A percentile compares a stretch with the other conserved stretches of the same genome.
Conservation (phyloP, 2,888 invertebrate species). For the Tachystola acroxantha region DNA sequence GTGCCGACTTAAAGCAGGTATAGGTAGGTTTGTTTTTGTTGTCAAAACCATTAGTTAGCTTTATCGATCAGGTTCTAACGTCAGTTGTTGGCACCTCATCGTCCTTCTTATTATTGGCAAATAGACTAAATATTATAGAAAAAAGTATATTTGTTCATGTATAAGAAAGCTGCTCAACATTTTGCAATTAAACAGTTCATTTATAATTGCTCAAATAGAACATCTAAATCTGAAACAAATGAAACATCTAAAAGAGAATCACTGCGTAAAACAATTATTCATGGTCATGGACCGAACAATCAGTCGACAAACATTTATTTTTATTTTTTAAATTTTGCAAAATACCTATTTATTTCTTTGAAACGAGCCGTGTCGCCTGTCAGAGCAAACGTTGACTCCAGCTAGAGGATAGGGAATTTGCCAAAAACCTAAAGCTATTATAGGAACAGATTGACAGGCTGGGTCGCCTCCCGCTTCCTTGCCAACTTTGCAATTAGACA, state of each 20-base stretch:
- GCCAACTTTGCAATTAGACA: slow-evolving; percentile 74
- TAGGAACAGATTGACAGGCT: slow-evolving; percentile 64
- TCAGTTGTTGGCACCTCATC: too few relatives aligned
- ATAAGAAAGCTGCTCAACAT: too few relatives aligned
- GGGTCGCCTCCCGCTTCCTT: slow-evolving; percentile 56
- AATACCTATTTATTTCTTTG: slow-evolving; percentile 45
- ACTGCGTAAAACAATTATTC: slow-evolving; percentile 40
- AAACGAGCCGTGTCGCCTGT: slow-evolving; percentile 62
- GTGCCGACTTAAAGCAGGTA: too few relatives aligned
- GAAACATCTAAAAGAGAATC: slow-evolving; percentile 11
- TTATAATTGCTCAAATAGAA: not conserved
- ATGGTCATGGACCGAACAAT: slow-evolving; percentile 52
- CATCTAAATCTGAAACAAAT: not conserved
- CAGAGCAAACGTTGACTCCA: slow-evolving; percentile 70
- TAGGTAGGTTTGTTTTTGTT: too few relatives aligned
- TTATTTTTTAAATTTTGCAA: slow-evolving; percentile 44
- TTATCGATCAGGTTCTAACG: too few relatives aligned
- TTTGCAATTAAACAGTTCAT: too few relatives aligned
- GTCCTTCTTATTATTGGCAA: too few relatives aligned
- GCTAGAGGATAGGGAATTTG: slow-evolving; percentile 50
- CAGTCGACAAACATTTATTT: slow-evolving; percentile 39
- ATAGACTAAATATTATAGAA: too few relatives aligned
- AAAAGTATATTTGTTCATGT: too few relatives aligned
- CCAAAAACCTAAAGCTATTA: slow-evolving; percentile 60
- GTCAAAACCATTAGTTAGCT: too few relatives aligned